phyloP scores from a whole-genome alignment of 1,140 invertebrate genomes.

The Samia ricini region DNA sequence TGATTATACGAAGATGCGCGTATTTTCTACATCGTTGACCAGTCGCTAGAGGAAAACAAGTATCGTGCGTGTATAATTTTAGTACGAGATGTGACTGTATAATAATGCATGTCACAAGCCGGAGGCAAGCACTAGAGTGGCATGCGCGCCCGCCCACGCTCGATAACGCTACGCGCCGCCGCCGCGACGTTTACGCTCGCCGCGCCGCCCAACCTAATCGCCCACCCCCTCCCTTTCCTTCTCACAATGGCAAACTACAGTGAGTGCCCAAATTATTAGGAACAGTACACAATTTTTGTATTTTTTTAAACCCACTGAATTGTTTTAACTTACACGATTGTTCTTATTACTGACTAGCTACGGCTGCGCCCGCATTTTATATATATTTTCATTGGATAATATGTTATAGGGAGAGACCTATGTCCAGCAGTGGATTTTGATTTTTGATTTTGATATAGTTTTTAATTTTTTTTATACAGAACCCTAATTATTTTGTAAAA shows the following conservation, averaged over 20 bases:
- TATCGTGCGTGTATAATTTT: conserved; percentile 36
- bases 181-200: background rate
- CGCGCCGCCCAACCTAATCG: background rate
- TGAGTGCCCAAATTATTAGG: too few relatives aligned
- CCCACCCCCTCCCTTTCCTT: background rate
- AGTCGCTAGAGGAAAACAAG: conserved; percentile 32
- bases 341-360: too few relatives aligned
- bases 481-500: too few relatives aligned
- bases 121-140: conserved; percentile 30
- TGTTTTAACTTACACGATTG: too few relatives aligned
- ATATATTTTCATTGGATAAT: too few relatives aligned
- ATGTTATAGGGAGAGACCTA: too few relatives aligned
- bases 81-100: conserved; percentile 36
- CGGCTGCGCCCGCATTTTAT: too few relatives aligned
- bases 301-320: too few relatives aligned
- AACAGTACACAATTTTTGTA: too few relatives aligned
- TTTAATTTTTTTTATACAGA: too few relatives aligned
- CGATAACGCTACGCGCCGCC: conserved; percentile 47
- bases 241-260: background rate
- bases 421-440: too few relatives aligned
- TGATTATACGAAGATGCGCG: conserved; percentile 32
- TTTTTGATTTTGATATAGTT: too few relatives aligned
- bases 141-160: conserved; percentile 71
- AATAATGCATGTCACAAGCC: conserved; percentile 46
- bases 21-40: conserved; percentile 45